Percentiles rank a stretch among this genome's conserved stretches.
Conservation (phyloP, 1,140 invertebrate species). For the Kradibia gibbosae region DNA sequence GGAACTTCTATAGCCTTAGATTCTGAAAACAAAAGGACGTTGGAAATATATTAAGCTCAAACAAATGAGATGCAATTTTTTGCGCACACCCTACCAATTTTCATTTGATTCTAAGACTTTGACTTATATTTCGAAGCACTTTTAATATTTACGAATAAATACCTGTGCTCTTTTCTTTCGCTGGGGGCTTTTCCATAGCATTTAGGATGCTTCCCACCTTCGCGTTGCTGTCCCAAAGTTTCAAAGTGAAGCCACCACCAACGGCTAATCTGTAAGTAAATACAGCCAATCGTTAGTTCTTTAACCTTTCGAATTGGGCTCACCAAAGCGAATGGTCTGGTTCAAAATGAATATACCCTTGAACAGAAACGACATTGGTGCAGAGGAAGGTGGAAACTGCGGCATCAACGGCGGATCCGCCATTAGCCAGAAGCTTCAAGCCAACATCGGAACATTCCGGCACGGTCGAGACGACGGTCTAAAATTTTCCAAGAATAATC, state of each 20-base stretch:
- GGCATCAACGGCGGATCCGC: conserved; percentile 86
- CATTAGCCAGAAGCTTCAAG: conserved; percentile 74
- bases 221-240: conserved; percentile 77
- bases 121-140: not conserved
- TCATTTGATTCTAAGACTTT: not conserved
- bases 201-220: conserved; percentile 72
- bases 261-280: conserved; percentile 76
- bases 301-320: too few relatives aligned
- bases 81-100: too few relatives aligned
- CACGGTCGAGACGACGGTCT: conserved; percentile 51
- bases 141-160: not conserved
- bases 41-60: conserved; percentile 63
- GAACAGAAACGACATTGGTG: conserved; percentile 83
- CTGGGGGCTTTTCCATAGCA: conserved; percentile 80
- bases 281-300: not conserved
- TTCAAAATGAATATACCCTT: conserved; percentile 70
- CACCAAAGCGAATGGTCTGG: not conserved
- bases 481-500: not conserved
- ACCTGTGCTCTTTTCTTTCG: conserved; percentile 50
- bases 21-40: conserved; percentile 66
- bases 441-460: conserved; percentile 60
- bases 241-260: conserved; percentile 87
- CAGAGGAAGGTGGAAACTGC: conserved; percentile 84
- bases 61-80: too few relatives aligned
- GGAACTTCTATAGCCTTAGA: conserved; percentile 88